These are phyloP conservation scores for Tolypeutes matacus DNA, from an alignment of 2,797 vertebrate genomes.

Conservation along the genomic window DNA sequence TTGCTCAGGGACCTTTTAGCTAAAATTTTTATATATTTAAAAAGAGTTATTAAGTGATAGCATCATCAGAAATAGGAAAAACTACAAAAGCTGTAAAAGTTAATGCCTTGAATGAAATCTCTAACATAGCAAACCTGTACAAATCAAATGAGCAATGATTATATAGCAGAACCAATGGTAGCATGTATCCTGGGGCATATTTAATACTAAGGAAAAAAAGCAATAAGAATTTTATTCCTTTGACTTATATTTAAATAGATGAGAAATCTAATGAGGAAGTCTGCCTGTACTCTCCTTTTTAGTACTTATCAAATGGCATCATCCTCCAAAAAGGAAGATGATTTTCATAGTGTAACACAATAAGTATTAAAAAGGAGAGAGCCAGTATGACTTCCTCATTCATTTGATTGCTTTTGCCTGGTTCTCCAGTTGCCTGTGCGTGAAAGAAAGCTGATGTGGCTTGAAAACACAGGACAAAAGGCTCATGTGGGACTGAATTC, in stretches of 20 bases:
- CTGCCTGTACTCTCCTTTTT: background rate
- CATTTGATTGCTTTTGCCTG: background rate
- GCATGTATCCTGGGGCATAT: background rate
- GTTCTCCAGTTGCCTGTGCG: background rate
- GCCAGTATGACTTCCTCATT: background rate
- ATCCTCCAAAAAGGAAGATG: background rate
- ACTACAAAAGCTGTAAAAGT: background rate
- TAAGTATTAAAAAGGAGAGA: background rate
- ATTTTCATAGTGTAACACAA: background rate
- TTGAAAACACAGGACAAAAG: background rate
- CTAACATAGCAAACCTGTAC: background rate
- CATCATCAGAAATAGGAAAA: conserved; percentile 19
- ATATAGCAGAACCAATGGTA: background rate
- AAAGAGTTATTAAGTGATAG: conserved; percentile 45
- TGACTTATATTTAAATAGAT: background rate
- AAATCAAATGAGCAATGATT: background rate
- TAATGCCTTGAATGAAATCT: conserved; percentile 4
- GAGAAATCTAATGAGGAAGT: background rate
- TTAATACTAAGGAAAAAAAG: background rate
- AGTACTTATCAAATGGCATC: background rate
- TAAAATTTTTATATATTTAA: background rate
- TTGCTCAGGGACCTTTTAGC: background rate
- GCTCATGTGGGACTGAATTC: background rate
- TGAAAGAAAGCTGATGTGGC: background rate
- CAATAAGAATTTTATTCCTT: background rate